Base-by-base conservation (phyloP, 2,797 vertebrate genomes). In the Arctocebus calabarensis region DNA sequence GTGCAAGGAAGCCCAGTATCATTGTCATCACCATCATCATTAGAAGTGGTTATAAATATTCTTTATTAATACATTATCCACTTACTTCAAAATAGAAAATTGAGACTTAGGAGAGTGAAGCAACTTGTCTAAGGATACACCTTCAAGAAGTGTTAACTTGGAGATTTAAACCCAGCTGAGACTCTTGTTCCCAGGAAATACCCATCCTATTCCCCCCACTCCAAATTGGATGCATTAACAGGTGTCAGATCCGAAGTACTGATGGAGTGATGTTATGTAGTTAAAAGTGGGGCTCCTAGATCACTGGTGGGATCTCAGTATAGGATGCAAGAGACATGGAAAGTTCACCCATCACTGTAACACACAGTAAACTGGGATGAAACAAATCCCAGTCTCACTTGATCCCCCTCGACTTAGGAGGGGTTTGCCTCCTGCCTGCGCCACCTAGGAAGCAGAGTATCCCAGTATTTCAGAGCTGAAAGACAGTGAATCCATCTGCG, bases 341-440 rank as follows among this genome's bases (percentile, higher is more conserved):
- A 29, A 22, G 95, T 91, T 94, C 43, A 84, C 68, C 66, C 37
- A 81, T 0, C 29, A 8, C 11, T n/a, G 20, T 77, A 74, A 0
- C 0, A 0, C 1, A 0, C 2, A 32, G 1, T 6, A 45, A 94
- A 2, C 90, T 2, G 0, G 61, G 92, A 92, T 87, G 95, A 94
- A 87, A 77, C 83, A n/a, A 71, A 52, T 4, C 25, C 16, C 3
- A 64, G 16, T 3, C 19, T 22, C 11, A 34, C 25, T 17, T 27
- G 52, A 13, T 17, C 29, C 17, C 3, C 4, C 25, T 62, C 10
- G 7, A 20, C 1, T 16, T 32, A 75, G 45, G 22, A 88, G 20
- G 25, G 27, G 14, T 27, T 40, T 55, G 29, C 1, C 57, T 62
- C 10, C 22, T n/a, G 7, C 48, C 32, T 20, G 1, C 57, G 55